phyloP scores from a whole-genome alignment of 2,113 vertebrate genomes.

The Sclerurus mexicanus region DNA sequence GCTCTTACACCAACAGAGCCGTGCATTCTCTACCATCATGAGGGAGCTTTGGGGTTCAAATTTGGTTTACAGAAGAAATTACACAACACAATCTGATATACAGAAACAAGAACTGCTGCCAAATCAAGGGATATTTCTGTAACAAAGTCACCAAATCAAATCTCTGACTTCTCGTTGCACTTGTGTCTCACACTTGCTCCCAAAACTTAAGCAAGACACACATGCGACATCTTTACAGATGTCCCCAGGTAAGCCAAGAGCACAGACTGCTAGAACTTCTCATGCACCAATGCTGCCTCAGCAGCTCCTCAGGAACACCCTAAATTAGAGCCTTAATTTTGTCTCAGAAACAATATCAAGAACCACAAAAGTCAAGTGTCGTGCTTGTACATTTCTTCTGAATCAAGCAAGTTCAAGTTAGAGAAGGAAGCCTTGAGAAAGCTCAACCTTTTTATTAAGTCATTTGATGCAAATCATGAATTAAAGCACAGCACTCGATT shows the following conservation, averaged over 20 bases:
- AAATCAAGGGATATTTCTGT: not conserved
- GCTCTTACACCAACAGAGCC: not conserved
- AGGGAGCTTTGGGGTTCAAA: not conserved
- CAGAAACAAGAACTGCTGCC: not conserved
- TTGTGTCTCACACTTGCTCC: not conserved
- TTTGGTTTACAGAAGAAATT: not conserved
- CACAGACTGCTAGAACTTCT: not conserved
- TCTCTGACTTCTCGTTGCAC: not conserved
- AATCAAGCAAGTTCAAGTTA: not conserved
- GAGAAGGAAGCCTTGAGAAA: not conserved
- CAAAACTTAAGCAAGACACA: not conserved
- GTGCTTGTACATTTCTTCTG: not conserved
- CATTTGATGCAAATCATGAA: not conserved
- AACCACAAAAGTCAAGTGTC: not conserved
- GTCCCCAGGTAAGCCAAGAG: not conserved
- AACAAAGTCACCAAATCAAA: not conserved
- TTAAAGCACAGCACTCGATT: not conserved
- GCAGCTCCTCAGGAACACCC: not conserved
- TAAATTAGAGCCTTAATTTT: not conserved
- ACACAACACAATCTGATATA: accelerated
- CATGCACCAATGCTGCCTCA: not conserved
- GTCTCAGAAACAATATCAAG: not conserved
- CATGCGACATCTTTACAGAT: not conserved
- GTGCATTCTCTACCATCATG: not conserved
- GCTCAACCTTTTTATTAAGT: not conserved